Evolutionary conservation across 2,113 vertebrate species (phyloP).

Genomic region (Callipepla squamata): DNA sequence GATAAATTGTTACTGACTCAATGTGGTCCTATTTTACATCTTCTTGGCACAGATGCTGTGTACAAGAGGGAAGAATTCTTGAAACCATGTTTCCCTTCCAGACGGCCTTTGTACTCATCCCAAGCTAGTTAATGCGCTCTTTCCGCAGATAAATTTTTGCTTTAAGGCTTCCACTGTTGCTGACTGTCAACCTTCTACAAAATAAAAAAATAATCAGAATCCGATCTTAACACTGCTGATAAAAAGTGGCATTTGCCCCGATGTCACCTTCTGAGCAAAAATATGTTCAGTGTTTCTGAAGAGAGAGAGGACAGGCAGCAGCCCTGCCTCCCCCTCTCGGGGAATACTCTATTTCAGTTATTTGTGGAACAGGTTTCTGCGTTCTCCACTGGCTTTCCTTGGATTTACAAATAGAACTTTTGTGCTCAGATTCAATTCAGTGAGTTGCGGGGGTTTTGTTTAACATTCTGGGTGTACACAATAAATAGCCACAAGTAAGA

Average conservation of each 20-base stretch:
- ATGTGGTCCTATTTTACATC: not conserved
- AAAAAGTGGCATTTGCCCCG: slow-evolving; percentile 49
- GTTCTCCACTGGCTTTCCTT: slow-evolving; percentile 24
- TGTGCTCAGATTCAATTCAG: not conserved
- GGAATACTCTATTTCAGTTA: slow-evolving; percentile 3
- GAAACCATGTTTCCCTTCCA: not conserved
- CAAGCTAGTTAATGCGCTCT: slow-evolving; percentile 13
- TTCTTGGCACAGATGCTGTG: slow-evolving; percentile 17
- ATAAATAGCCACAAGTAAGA: not conserved
- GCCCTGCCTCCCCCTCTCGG: not conserved
- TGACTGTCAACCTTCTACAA: slow-evolving; percentile 47
- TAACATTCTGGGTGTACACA: slow-evolving; percentile 15
- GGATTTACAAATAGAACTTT: not conserved
- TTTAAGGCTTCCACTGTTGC: slow-evolving; percentile 39
- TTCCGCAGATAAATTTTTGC: slow-evolving; percentile 16
- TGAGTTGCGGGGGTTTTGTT: not conserved
- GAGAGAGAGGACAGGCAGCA: not conserved
- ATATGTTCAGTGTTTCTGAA: slow-evolving; percentile 27
- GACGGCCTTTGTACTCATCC: slow-evolving; percentile 18
- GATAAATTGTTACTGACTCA: not conserved
- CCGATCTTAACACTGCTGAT: slow-evolving; percentile 41
- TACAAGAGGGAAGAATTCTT: not conserved
- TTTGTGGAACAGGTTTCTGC: slow-evolving; percentile 22
- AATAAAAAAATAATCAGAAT: slow-evolving; percentile 25
- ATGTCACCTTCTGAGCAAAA: slow-evolving; percentile 49